Percentiles rank a stretch among this genome's conserved stretches.
These are phyloP conservation scores for Tipula lateralis DNA, from an alignment of 2,888 invertebrate species.

Conservation along the genomic window DNA sequence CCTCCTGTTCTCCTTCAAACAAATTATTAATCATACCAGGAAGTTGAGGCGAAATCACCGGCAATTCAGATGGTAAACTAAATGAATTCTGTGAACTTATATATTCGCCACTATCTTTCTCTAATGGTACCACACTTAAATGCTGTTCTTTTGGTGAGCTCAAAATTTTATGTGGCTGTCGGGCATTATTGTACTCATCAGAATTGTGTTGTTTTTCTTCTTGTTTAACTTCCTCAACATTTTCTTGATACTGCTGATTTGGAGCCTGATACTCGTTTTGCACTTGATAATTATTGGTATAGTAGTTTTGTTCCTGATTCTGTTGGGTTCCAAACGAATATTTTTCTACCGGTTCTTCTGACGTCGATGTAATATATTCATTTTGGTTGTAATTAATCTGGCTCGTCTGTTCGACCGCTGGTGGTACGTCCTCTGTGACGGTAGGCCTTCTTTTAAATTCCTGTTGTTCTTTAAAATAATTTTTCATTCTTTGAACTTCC, in stretches of 20 bases:
- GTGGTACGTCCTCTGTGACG: constrained; percentile 36
- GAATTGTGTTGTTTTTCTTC: neutral
- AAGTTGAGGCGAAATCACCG: constrained; percentile 55
- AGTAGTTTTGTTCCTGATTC: neutral
- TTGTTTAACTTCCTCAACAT: neutral
- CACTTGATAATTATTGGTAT: neutral
- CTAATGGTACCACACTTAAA: neutral
- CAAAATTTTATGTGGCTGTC: neutral
- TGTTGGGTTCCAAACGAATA: neutral
- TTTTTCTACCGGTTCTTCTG: neutral
- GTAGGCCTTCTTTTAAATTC: constrained; percentile 46
- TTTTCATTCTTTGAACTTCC: constrained; percentile 47
- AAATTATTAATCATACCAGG: constrained; percentile 59
- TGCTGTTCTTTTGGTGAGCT: neutral
- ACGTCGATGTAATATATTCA: constrained; percentile 40
- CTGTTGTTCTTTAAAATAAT: constrained; percentile 47
- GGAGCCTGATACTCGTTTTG: neutral
- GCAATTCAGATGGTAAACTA: constrained; percentile 54
- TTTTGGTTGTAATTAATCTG: constrained; percentile 39
- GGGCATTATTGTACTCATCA: neutral
- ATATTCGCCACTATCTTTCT: neutral
- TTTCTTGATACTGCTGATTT: neutral
- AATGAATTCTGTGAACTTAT: neutral
- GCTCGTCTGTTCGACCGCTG: constrained; percentile 34
- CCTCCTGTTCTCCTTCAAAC: constrained; percentile 48